phyloP scores from a whole-genome alignment of 2,113 vertebrate genomes.

The Mastomys natalensis region DNA sequence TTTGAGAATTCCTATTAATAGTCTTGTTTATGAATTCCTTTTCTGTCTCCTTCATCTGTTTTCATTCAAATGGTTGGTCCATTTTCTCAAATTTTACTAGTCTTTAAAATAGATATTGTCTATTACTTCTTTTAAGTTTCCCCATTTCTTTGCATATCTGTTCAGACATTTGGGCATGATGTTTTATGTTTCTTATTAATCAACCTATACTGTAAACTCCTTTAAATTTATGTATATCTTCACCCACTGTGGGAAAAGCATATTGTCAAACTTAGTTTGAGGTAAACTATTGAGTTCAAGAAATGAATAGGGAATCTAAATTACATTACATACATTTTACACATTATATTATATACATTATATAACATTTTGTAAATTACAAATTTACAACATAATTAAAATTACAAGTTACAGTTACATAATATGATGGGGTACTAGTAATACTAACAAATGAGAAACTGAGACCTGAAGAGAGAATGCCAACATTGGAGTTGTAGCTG shows the following conservation, averaged over 20 bases:
- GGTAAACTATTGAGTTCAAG: neutral
- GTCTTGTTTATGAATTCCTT: neutral
- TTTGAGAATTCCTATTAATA: conserved; percentile 24
- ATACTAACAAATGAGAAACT: neutral
- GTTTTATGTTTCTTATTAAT: neutral
- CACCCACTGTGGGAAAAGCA: neutral
- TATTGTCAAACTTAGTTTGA: neutral
- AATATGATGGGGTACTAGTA: neutral
- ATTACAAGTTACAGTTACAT: neutral
- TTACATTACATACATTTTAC: neutral
- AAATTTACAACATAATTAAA: too few species aligned
- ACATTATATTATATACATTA: too few species aligned
- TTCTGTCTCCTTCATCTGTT: neutral
- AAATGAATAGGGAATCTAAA: conserved; percentile 25
- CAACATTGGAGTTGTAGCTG: neutral
- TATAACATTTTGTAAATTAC: too few species aligned
- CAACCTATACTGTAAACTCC: neutral
- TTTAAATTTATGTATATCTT: conserved; percentile 31
- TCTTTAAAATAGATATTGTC: neutral
- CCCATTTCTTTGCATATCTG: neutral
- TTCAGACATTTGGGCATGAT: neutral
- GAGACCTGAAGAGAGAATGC: neutral
- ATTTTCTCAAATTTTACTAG: neutral
- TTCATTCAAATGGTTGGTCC: neutral
- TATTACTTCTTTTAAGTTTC: conserved; percentile 5